Evolutionary conservation across 2,888 invertebrate species (phyloP), one percentile per base, ranked within the genome.

Genomic region (Chrysolina americana): DNA sequence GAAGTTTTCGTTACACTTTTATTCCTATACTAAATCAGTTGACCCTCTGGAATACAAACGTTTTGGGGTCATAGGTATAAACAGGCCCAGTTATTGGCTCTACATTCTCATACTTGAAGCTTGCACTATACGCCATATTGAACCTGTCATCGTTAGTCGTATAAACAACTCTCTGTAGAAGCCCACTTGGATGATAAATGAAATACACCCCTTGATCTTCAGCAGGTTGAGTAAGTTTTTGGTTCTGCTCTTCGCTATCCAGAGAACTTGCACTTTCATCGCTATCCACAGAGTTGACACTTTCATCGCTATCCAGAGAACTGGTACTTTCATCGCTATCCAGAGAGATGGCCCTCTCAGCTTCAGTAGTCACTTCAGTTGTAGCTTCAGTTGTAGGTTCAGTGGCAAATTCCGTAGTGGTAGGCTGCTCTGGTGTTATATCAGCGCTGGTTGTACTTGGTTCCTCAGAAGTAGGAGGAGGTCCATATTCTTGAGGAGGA

Each of bases 101-200:
- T 75, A 92, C 92, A 80, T 90, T 90, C 81, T 89, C 90, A 83
- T 92, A 93, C 66, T 91, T 91, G 74, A 93, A 89, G 80, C 90
- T 90, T 11, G 92, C 92, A 50, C 91, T 91, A 83, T 92, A 92
- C 21, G 91, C 92, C 92, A 92, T 93, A 70, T 92, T 92, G 47
- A 86, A 86, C 56, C 86, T 77, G 81, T 90, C 88, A 78, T 89
- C 88, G n/a, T 86, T 85, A 82, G 92, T 92, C 74, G 90, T 88
- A 87, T 91, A 93, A 79, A 89, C 90, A 19, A 93, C 91, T 74
- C 90, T 89, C 81, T 93, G 93, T 1, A 93, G 88, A 78, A 92
- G 90, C 3, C 92, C 91, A 75, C 89, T 90, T 4, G 93, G 93
- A 76, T 93, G 88, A 56, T 93, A 90, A 10, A 93, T 89, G 85